Conservation (phyloP, 2,797 vertebrate species). For the Acanthurus leucopareius region DNA sequence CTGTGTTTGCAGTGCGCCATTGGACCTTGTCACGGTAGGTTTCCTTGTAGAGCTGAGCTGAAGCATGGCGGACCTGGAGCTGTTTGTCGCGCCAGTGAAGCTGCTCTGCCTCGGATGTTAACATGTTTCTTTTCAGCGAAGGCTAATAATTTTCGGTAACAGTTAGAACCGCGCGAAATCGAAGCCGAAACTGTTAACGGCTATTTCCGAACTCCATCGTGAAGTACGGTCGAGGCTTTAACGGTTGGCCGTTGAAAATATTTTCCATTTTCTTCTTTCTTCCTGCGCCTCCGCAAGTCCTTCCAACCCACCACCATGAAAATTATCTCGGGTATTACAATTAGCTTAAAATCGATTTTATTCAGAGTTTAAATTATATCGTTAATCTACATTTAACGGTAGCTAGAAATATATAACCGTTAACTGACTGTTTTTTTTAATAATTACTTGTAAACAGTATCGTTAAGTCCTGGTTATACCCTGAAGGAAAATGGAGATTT, state of each 20-base stretch:
- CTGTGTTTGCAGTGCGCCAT: conserved; percentile 80
- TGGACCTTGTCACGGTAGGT: conserved; percentile 86
- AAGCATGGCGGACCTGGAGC: conserved; percentile 88
- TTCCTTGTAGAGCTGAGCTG: conserved; percentile 72
- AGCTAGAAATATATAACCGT: background rate
- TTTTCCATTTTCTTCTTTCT: conserved; percentile 52
- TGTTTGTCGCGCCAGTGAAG: conserved; percentile 80
- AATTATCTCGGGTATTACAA: background rate
- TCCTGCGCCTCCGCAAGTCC: conserved; percentile 55
- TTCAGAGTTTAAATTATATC: accelerated
- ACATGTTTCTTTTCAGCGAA: conserved; percentile 44
- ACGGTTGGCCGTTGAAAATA: conserved; percentile 6
- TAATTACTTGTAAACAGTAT: conserved; percentile 5
- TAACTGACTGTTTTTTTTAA: background rate
- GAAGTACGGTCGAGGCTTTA: background rate
- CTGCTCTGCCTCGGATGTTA: conserved; percentile 73
- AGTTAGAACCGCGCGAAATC: background rate
- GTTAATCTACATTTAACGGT: background rate
- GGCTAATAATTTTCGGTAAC: background rate
- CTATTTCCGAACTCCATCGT: background rate
- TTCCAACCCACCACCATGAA: conserved; percentile 28
- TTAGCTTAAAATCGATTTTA: background rate
- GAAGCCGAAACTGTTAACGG: background rate
- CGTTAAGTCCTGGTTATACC: background rate
- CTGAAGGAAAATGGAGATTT: background rate